Percentiles rank a stretch among this genome's conserved stretches.
phyloP scores from a whole-genome alignment of 2,888 invertebrate genomes.

The Platycheirus albimanus region DNA sequence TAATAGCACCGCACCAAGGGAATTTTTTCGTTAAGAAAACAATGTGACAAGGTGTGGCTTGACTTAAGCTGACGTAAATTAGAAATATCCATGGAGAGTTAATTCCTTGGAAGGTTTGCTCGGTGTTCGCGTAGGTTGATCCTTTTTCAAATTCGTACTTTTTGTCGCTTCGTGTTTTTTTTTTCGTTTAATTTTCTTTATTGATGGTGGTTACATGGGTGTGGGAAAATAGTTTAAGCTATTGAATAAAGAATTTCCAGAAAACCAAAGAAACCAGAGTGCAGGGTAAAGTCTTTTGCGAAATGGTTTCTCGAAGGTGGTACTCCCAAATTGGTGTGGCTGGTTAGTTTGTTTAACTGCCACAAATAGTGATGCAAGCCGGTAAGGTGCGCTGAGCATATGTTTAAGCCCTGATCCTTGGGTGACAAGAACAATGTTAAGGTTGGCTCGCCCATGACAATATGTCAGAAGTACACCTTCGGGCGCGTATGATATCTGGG shows the following conservation, averaged over 20 bases:
- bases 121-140: slow-evolving; percentile 45
- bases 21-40: slow-evolving; percentile 47
- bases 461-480: slow-evolving; percentile 30
- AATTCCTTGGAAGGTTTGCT: slow-evolving; percentile 48
- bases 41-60: slow-evolving; percentile 48
- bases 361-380: slow-evolving; percentile 37
- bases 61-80: slow-evolving; percentile 68
- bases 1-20: slow-evolving; percentile 30
- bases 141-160: slow-evolving; percentile 59
- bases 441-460: slow-evolving; percentile 29
- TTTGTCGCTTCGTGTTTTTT: slow-evolving; percentile 43
- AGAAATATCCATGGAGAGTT: slow-evolving; percentile 72
- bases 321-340: not conserved
- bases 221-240: slow-evolving; percentile 56
- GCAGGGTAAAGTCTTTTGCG: no score
- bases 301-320: no score
- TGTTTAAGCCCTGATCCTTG: slow-evolving; percentile 32
- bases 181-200: slow-evolving; percentile 53
- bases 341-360: slow-evolving; percentile 53
- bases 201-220: slow-evolving; percentile 56
- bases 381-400: slow-evolving; percentile 52
- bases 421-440: slow-evolving; percentile 26
- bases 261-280: no score
- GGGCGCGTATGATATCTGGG: slow-evolving; percentile 26
- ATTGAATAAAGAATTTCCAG: no score